A percentile compares a stretch with the other conserved stretches of the same genome.
Evolutionary conservation across 2,797 vertebrate genomes (phyloP).

Genomic region (Pyrrhura leucotis): DNA sequence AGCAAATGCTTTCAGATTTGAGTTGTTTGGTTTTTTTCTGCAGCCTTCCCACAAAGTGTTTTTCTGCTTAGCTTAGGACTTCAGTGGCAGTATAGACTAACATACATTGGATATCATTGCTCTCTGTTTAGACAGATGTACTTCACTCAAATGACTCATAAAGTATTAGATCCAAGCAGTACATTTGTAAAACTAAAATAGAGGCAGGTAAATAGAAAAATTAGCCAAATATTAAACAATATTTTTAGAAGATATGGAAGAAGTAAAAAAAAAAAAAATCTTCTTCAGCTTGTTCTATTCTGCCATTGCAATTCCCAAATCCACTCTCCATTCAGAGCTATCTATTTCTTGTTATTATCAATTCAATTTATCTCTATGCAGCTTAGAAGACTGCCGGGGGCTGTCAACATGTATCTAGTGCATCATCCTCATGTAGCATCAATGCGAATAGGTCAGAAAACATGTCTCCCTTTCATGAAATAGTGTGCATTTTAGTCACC

Average conservation of each 20-base stretch:
- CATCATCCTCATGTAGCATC: background rate
- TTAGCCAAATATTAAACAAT: background rate
- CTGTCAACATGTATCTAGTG: background rate
- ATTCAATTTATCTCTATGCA: background rate
- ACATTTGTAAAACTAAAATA: background rate
- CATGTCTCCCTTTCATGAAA: background rate
- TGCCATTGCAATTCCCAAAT: background rate
- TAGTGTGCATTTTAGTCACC: background rate
- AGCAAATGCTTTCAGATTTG: background rate
- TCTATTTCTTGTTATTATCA: background rate
- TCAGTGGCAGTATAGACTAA: background rate
- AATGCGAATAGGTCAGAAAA: background rate
- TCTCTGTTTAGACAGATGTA: background rate
- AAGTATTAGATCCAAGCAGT: background rate
- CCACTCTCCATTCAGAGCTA: background rate
- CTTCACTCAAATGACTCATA: background rate
- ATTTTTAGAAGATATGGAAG: background rate
- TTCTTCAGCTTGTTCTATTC: background rate
- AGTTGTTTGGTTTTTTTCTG: background rate
- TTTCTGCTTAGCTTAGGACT: background rate
- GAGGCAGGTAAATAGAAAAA: background rate
- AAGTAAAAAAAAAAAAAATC: background rate
- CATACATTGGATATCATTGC: background rate
- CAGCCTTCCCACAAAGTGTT: background rate
- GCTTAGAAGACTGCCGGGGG: background rate